Conservation (phyloP, 2,797 vertebrate genomes). For the Emydoidea blandingii region DNA sequence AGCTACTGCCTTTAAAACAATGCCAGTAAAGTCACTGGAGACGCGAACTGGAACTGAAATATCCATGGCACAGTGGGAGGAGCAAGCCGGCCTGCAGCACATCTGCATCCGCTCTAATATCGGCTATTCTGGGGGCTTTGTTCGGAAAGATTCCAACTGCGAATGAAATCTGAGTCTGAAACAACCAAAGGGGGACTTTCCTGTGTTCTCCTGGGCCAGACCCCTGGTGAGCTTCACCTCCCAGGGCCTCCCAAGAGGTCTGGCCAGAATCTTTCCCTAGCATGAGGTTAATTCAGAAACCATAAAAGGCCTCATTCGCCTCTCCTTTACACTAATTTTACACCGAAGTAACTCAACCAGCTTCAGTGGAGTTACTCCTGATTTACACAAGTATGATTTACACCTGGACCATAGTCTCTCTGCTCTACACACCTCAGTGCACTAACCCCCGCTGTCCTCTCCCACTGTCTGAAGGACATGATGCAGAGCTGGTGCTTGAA, state of each 20-base stretch:
- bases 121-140: rapidly evolving
- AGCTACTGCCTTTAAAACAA: neutral
- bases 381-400: neutral
- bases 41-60: neutral
- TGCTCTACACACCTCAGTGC: neutral
- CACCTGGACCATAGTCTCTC: neutral
- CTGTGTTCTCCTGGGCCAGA: neutral
- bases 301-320: neutral
- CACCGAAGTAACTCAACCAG: neutral
- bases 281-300: neutral
- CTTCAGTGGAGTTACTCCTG: neutral
- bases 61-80: rapidly evolving
- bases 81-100: neutral
- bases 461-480: neutral
- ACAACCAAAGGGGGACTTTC: neutral
- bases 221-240: neutral
- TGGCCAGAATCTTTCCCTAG: neutral
- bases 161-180: neutral
- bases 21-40: rapidly evolving
- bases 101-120: neutral
- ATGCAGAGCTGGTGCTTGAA: neutral
- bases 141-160: neutral
- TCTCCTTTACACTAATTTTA: neutral
- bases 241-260: neutral
- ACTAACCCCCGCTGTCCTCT: neutral